Base-by-base conservation (phyloP, 2,113 vertebrate genomes). In the Ammodytes marinus region DNA sequence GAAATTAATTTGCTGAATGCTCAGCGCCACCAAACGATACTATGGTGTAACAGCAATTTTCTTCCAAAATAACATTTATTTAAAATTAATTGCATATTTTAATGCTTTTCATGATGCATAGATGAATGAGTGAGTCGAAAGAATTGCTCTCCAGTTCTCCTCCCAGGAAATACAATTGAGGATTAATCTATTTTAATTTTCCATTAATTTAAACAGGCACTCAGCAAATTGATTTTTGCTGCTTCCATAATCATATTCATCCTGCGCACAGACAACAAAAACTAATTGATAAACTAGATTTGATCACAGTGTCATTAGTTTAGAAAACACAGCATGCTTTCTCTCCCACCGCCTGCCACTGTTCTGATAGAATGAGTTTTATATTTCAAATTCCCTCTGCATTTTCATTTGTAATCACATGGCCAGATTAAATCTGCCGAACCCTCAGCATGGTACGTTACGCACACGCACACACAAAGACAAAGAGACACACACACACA, bases 341-440 rank as follows among this genome's bases (percentile, higher is more conserved):
- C 47, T 73, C 72, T 63, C 52, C 77, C 79, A 60, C 78, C 74
- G 63, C 85, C 87, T 78, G 77, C 59, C 4, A 2, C 3, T 42
- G 15, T 55, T 77, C 70, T 77, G 19, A 79, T 54, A 4, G 49
- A 55, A 76, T 67, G 40, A 84, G 77, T 59, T 60, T 35, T 59
- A 82, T 78, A 65, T 80, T 49, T 55, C 61, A 86, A 70, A 87
- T 68, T 80, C 54, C 37, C 65, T 73, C 64, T 74, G 54, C 74
- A 80, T 86, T 88, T 86, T 82, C 63, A 86, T 87, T 86, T 73
- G 15, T 78, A 86, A 86, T 83, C 15, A 13, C 65, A 55, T 46
- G 47, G 49, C 43, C 80, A 87, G 79, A 89, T 88, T 85, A 86
- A 87, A 81, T 77, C 78, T 69, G 75, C 65, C 74, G 27, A 78